Evolutionary conservation across 2,888 invertebrate genomes (phyloP).

Genomic region (Augiades crinisus): DNA sequence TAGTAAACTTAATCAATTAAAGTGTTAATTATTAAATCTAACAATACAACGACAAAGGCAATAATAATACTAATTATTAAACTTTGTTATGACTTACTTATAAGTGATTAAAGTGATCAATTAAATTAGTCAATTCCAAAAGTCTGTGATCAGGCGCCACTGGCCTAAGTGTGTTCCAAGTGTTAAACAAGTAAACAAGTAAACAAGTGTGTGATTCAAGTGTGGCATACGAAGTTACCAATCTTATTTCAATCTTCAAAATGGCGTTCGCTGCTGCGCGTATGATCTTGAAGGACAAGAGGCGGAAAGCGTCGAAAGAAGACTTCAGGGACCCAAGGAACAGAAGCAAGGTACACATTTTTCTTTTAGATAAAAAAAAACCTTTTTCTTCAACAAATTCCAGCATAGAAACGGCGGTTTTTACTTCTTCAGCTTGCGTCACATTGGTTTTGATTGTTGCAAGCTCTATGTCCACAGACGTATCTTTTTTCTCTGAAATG

Average conservation of each 20-base stretch:
- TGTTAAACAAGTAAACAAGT: too few relatives aligned
- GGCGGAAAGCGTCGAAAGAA: constrained; percentile 90
- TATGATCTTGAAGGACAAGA: constrained; percentile 91
- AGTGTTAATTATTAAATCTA: constrained; percentile 35
- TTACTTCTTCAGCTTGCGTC: constrained; percentile 21
- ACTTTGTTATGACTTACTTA: constrained; percentile 38
- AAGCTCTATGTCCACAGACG: constrained; percentile 4
- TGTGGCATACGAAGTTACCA: constrained; percentile 6
- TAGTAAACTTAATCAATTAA: constrained; percentile 17
- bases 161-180: constrained; percentile 33
- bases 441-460: background rate
- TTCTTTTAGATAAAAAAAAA: too few relatives aligned
- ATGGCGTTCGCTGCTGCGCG: constrained; percentile 93
- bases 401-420: constrained; percentile 48
- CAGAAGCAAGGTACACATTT: constrained; percentile 87
- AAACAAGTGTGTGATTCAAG: constrained; percentile 15
- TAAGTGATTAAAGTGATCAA: constrained; percentile 31
- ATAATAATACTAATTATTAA: constrained; percentile 29
- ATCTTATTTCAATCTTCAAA: constrained; percentile 43
- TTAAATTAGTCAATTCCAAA: constrained; percentile 35
- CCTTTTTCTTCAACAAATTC: constrained; percentile 46
- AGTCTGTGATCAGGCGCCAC: constrained; percentile 36
- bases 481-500: background rate
- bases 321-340: constrained; percentile 87
- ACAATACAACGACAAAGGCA: constrained; percentile 50